Percentiles rank a stretch among this genome's conserved stretches.
Conservation (phyloP, 2,797 vertebrate species). For the Mionectes olivaceus region DNA sequence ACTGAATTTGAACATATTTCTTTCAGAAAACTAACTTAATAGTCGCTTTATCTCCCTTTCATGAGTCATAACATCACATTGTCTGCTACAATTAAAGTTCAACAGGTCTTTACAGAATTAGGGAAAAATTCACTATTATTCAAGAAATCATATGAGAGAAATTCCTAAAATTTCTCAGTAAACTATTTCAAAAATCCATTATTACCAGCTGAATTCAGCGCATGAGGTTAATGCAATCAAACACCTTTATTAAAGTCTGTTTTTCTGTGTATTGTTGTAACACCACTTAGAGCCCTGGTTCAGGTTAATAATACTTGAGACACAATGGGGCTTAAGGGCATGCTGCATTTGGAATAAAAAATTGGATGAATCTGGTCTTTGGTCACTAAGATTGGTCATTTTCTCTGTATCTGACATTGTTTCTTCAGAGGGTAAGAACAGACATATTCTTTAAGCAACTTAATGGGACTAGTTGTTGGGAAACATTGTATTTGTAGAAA, state of each 20-base stretch:
- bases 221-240: not conserved
- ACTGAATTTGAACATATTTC: not conserved
- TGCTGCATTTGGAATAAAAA: not conserved
- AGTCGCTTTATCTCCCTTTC: not conserved
- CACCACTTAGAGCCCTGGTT: not conserved
- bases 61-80: not conserved
- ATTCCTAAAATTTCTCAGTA: not conserved
- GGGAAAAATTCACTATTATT: not conserved
- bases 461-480: not conserved
- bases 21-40: not conserved
- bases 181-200: not conserved
- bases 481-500: slow-evolving; percentile 1
- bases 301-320: not conserved
- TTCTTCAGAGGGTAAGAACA: not conserved
- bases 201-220: not conserved
- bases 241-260: not conserved
- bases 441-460: not conserved
- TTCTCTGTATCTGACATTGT: not conserved
- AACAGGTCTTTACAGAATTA: not conserved
- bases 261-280: not conserved
- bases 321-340: not conserved
- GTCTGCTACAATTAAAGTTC: not conserved
- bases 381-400: not conserved
- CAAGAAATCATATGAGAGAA: not conserved
- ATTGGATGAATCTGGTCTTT: not conserved